Percentiles rank a stretch among this genome's conserved stretches.
phyloP scores from a whole-genome alignment of 2,888 invertebrate genomes.

The Tinea pellionella region DNA sequence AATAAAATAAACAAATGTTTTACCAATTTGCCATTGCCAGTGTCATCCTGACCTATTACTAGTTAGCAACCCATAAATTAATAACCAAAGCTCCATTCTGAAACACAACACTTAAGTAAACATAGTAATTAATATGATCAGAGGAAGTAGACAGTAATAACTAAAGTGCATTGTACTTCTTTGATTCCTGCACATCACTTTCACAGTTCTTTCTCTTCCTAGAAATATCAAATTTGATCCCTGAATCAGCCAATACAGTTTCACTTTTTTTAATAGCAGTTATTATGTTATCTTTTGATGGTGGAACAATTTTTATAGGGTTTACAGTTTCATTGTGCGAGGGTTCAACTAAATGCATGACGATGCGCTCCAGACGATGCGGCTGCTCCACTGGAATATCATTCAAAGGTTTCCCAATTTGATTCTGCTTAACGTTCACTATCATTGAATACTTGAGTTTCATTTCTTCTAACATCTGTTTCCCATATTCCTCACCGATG shows the following conservation, averaged over 20 bases:
- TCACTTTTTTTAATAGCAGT: constrained; percentile 60
- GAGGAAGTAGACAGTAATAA: neutral
- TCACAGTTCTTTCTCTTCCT: constrained; percentile 45
- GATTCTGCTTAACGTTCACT: constrained; percentile 59
- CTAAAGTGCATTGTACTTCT: constrained; percentile 38
- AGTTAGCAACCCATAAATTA: neutral
- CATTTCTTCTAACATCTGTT: constrained; percentile 80
- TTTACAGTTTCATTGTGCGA: constrained; percentile 41
- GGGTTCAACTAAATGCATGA: constrained; percentile 72
- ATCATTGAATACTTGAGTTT: constrained; percentile 81
- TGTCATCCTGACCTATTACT: neutral
- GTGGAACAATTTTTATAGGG: constrained; percentile 50
- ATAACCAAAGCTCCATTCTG: neutral
- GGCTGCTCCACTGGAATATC: constrained; percentile 76
- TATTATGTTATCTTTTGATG: constrained; percentile 59
- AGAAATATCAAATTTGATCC: constrained; percentile 43
- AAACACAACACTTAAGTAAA: neutral
- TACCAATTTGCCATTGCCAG: neutral
- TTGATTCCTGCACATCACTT: constrained; percentile 35
- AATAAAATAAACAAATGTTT: neutral
- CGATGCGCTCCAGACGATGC: constrained; percentile 75
- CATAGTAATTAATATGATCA: neutral
- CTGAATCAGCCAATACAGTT: constrained; percentile 53
- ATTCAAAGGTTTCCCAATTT: constrained; percentile 30
- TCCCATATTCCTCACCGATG: constrained; percentile 80